Percentiles rank a stretch among this genome's conserved stretches.
These are phyloP conservation scores for Argentina silus DNA, from an alignment of 2,797 vertebrate genomes.

Conservation along the genomic window DNA sequence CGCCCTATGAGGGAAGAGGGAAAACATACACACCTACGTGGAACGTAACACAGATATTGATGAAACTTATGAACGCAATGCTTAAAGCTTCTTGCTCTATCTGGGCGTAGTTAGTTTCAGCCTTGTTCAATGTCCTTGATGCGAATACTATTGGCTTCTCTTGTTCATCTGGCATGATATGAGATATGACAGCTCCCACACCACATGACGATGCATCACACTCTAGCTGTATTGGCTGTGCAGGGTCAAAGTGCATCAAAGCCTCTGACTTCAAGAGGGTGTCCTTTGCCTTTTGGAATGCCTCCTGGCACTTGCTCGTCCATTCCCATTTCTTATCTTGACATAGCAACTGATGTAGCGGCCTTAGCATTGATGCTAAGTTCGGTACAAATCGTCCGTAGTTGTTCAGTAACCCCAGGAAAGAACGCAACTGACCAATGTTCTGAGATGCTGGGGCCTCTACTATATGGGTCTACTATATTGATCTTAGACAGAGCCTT, in stretches of 20 bases:
- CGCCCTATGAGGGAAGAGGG: too few species aligned
- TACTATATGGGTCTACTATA: too few species aligned
- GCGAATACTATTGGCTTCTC: constrained; percentile 7
- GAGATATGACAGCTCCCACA: too few species aligned
- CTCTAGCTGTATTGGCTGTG: neutral
- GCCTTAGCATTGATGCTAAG: constrained; percentile 11
- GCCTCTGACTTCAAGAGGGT: neutral
- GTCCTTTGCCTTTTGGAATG: constrained; percentile 4
- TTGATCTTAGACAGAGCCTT: too few species aligned
- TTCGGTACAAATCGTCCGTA: constrained; percentile 19
- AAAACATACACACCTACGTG: too few species aligned
- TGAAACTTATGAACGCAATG: too few species aligned
- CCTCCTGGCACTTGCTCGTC: neutral
- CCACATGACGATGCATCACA: neutral
- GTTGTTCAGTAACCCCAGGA: constrained; percentile 22
- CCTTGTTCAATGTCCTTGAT: constrained; percentile 5
- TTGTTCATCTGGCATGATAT: constrained; percentile 3
- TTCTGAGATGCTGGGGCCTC: neutral
- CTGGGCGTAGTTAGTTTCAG: constrained; percentile 11
- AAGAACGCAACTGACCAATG: constrained; percentile 18
- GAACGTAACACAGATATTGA: too few species aligned
- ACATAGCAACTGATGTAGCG: constrained; percentile 15
- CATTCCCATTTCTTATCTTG: constrained; percentile 19
- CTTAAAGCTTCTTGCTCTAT: constrained; percentile 1
- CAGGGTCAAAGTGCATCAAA: neutral